A percentile compares a stretch with the other conserved stretches of the same genome.
phyloP scores from a whole-genome alignment of 2,797 vertebrate genomes.

The Megalops cyprinoides region DNA sequence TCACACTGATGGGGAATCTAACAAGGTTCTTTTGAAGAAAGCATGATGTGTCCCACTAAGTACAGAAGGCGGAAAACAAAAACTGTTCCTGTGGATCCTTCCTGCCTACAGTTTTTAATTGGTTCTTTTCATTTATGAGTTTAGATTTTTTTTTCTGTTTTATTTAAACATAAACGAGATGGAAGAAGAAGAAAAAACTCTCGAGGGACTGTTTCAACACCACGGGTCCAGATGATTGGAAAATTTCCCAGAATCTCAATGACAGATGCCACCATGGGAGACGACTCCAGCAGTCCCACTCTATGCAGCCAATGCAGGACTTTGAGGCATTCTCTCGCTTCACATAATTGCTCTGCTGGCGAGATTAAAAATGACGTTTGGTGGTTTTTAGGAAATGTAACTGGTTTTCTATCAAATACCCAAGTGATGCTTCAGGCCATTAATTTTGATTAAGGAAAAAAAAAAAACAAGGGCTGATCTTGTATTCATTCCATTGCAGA shows the following conservation, averaged over 20 bases:
- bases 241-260: slow-evolving; percentile 19
- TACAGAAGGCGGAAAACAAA: background rate
- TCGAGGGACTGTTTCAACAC: slow-evolving; percentile 3
- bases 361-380: slow-evolving; percentile 41
- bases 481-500: background rate
- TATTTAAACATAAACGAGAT: slow-evolving; percentile 8
- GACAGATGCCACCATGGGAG: slow-evolving; percentile 24
- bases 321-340: slow-evolving; percentile 22
- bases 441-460: slow-evolving; percentile 51
- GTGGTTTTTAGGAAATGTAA: slow-evolving; percentile 45
- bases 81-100: background rate
- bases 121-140: background rate
- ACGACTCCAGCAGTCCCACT: slow-evolving; percentile 14
- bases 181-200: background rate
- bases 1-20: background rate
- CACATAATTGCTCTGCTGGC: slow-evolving; percentile 36
- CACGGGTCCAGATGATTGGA: slow-evolving; percentile 13
- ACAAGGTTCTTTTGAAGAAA: background rate
- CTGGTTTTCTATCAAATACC: slow-evolving; percentile 52
- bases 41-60: no score
- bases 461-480: slow-evolving; percentile 44
- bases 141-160: slow-evolving; percentile 25
- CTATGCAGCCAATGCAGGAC: slow-evolving; percentile 23
- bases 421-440: slow-evolving; percentile 39
- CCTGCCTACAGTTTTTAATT: background rate